phyloP scores from a whole-genome alignment of 2,113 vertebrate genomes.

The Chunga burmeisteri region DNA sequence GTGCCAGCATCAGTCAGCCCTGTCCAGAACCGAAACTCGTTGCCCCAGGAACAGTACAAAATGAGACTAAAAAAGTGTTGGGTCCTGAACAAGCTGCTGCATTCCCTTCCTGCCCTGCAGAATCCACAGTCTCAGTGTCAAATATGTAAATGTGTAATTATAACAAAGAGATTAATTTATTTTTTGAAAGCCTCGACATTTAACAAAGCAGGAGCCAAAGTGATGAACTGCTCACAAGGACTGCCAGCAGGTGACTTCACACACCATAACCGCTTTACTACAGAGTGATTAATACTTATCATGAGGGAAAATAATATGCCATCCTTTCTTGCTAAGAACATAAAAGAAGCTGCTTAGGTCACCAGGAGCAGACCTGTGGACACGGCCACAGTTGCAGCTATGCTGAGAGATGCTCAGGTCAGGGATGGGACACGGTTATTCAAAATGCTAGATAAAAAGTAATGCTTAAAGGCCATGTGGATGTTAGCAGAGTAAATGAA shows the following conservation, averaged over 20 bases:
- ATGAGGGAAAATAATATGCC: constrained; percentile 3
- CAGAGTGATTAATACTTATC: constrained; percentile 46
- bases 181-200: not conserved
- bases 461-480: not conserved
- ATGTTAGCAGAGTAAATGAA: not conserved
- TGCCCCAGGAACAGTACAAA: not conserved
- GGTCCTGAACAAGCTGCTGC: not conserved
- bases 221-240: constrained; percentile 30
- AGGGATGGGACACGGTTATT: not conserved
- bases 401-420: not conserved
- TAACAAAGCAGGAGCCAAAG: not conserved
- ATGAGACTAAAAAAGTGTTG: not conserved
- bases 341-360: constrained; percentile 37
- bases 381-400: not conserved
- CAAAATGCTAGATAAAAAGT: not conserved
- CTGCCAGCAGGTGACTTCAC: constrained; percentile 32
- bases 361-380: not conserved
- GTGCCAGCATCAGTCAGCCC: not conserved
- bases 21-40: not conserved
- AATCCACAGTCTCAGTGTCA: not conserved
- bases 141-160: constrained; percentile 10
- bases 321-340: constrained; percentile 17
- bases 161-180: constrained; percentile 1
- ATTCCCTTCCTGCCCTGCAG: not conserved
- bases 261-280: not conserved